Evolutionary conservation across 2,797 vertebrate genomes (phyloP).

Genomic region (Diplodus puntazzo): DNA sequence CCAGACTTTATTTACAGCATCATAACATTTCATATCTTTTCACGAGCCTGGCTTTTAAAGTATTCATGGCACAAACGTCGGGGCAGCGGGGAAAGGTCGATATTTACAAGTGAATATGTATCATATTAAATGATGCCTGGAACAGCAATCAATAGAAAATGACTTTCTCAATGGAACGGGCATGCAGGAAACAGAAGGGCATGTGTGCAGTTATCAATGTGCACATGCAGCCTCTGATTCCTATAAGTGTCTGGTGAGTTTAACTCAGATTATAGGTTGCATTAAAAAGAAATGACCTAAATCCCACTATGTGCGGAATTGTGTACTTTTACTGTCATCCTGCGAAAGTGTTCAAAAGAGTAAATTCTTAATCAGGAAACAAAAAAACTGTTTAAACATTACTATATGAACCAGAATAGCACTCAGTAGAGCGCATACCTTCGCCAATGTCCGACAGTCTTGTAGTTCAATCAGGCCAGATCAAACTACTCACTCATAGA

Average conservation of each 20-base stretch:
- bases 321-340: background rate
- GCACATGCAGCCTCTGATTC: background rate
- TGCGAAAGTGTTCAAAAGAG: background rate
- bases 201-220: slow-evolving; percentile 6
- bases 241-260: background rate
- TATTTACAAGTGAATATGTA: slow-evolving; percentile 78
- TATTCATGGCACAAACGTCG: slow-evolving; percentile 67
- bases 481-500: too few species aligned
- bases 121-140: slow-evolving; percentile 80
- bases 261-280: background rate
- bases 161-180: slow-evolving; percentile 68
- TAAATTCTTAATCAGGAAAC: background rate
- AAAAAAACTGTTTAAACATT: background rate
- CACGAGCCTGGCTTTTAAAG: slow-evolving; percentile 52
- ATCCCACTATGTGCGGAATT: background rate
- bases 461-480: too few species aligned
- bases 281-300: background rate
- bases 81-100: slow-evolving; percentile 66
- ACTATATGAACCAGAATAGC: too few species aligned
- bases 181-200: slow-evolving; percentile 50
- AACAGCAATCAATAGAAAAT: slow-evolving; percentile 77
- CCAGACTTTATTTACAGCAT: slow-evolving; percentile 57
- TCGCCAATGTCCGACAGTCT: too few species aligned
- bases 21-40: slow-evolving; percentile 58
- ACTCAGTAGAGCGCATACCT: too few species aligned